These are phyloP conservation scores for Hoplodrina ambigua DNA, from an alignment of 2,888 invertebrate species.

Conservation along the genomic window DNA sequence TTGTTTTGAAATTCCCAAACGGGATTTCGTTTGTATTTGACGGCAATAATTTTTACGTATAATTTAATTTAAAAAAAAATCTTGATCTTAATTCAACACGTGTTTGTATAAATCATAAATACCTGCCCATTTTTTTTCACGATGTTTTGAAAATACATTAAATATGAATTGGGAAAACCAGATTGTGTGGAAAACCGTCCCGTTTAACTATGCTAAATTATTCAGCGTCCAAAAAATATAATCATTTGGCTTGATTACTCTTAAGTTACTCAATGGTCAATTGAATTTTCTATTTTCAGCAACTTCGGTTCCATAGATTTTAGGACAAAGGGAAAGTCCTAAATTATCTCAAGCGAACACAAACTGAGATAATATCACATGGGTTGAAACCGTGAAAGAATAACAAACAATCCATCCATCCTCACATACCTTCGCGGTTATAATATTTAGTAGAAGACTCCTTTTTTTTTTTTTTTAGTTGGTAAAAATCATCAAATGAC, in stretches of 20 bases:
- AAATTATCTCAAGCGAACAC: too few species aligned
- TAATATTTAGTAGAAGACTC: too few species aligned
- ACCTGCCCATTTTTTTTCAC: not conserved
- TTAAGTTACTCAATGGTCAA: not conserved
- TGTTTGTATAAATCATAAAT: not conserved
- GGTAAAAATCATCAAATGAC: too few species aligned
- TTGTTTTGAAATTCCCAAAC: conserved; percentile 14
- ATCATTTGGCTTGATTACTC: not conserved
- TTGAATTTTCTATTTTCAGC: too few species aligned
- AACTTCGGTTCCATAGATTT: too few species aligned
- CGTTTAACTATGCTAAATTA: not conserved
- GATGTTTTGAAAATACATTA: conserved; percentile 19
- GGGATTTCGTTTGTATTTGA: conserved; percentile 2
- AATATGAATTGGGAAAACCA: conserved; percentile 13
- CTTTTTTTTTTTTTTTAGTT: too few species aligned
- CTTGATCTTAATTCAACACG: conserved; percentile 8
- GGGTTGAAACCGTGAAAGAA: too few species aligned
- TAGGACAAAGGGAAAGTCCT: too few species aligned
- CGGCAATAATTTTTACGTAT: conserved; percentile 1
- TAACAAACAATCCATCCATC: too few species aligned
- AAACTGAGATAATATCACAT: too few species aligned
- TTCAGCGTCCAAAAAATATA: conserved; percentile 10
- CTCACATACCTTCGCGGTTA: too few species aligned
- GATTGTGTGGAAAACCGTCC: not conserved
- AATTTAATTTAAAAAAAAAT: not conserved